Conservation (phyloP, 2,797 vertebrate genomes). For the Takifugu ocellatus region DNA sequence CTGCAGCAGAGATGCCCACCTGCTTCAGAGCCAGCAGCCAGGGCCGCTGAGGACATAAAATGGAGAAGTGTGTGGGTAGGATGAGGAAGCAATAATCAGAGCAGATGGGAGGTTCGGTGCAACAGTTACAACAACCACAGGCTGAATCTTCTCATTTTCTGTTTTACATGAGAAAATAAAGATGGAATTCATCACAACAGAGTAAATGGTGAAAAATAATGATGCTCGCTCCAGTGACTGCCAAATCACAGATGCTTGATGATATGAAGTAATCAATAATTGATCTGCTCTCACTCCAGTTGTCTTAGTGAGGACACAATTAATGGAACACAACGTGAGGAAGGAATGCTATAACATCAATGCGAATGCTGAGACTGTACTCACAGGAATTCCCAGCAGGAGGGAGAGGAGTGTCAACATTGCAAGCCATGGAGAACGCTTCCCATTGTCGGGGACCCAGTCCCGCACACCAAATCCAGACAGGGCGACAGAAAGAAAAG, state of each 20-base stretch:
- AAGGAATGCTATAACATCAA: constrained; percentile 25
- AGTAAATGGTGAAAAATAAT: neutral
- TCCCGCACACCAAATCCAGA: constrained; percentile 45
- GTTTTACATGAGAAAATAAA: neutral
- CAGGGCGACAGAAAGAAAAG: constrained; percentile 58
- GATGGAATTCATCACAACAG: neutral
- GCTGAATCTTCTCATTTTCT: too few relatives aligned
- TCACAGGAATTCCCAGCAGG: constrained; percentile 65
- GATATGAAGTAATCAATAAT: constrained; percentile 59
- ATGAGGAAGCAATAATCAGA: constrained; percentile 50
- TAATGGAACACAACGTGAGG: constrained; percentile 34
- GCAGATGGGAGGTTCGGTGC: constrained; percentile 14
- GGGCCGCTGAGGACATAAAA: constrained; percentile 55
- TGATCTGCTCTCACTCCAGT: constrained; percentile 41
- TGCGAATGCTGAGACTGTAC: constrained; percentile 48
- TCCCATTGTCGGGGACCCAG: constrained; percentile 62
- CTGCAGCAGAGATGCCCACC: constrained; percentile 74
- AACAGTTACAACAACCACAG: constrained; percentile 22
- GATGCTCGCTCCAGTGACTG: constrained; percentile 25
- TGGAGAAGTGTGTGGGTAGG: constrained; percentile 67
- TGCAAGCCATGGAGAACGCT: constrained; percentile 40
- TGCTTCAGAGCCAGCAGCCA: constrained; percentile 54
- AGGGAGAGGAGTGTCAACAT: constrained; percentile 61
- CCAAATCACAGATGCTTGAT: constrained; percentile 42
- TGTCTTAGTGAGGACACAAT: constrained; percentile 22